Base-by-base conservation (phyloP, 1,140 invertebrate species). In the Stenopsyche tienmushanensis region DNA sequence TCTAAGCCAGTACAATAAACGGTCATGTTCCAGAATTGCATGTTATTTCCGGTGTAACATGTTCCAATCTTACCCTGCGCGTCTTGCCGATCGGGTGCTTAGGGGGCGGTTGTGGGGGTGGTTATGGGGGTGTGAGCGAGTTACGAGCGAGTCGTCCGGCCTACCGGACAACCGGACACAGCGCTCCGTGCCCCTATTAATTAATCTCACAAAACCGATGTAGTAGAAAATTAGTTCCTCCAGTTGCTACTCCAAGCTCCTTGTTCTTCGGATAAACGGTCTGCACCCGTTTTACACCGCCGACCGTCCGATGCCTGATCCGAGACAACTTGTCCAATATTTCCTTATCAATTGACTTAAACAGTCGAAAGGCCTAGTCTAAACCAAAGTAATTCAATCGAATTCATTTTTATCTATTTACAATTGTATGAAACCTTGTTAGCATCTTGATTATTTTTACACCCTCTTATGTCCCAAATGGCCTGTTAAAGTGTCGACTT, bases 181-280 rank as follows among this genome's bases (percentile, higher is more conserved):
- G 50, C 9, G n/a, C 26, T 2, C 52, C 3, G n/a, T 41, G 34
- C 10, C 54, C 34, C 34, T 39, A 44, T 57, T 57, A 57, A 57
- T 67, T 67, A 67, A 67, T 67, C 65, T 63, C 59, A 44, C 65
- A 57, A 63, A 67, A 67, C 65, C 65, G 59, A 67, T 67, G 65
- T 67, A 67, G 52, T 45, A 63, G 65, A 67, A 67, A 67, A 67
- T 67, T 67, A 67, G 57, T 63, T 67, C 60, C 49, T 53, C 60
- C 41, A 17, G 42, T 20, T n/a, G n/a, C n/a, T n/a, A n/a, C n/a
- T n/a, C 23, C 8, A 26, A 41, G 24, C 34, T 1, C 39, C 42
- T 25, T 60, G 18, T 23, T 47, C 55, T 53, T 44, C 53, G 24
- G 20, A 15, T 64, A 10, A 10, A 50, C 10, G 20, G 20, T 10